Conservation (phyloP, 2,797 vertebrate species). For the Podargus strigoides region DNA sequence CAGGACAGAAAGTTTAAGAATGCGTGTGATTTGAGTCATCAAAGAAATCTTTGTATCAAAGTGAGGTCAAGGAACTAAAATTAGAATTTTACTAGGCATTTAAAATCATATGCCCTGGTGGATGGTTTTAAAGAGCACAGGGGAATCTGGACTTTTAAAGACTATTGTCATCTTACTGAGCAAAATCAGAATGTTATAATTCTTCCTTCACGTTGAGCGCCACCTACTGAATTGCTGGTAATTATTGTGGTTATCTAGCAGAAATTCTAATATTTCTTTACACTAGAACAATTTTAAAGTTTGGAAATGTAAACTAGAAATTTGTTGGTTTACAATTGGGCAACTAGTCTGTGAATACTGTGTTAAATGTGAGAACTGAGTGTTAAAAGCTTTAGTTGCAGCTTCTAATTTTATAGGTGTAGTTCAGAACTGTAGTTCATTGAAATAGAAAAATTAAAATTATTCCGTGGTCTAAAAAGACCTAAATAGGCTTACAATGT, state of each 20-base stretch:
- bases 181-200: not conserved
- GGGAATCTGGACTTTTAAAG: not conserved
- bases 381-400: not conserved
- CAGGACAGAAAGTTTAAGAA: not conserved
- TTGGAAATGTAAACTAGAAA: not conserved
- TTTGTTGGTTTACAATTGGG: not conserved
- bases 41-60: not conserved
- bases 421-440: not conserved
- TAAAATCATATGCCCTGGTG: not conserved
- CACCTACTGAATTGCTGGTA: not conserved
- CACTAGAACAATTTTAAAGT: not conserved
- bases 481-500: not conserved
- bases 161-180: not conserved
- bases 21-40: not conserved
- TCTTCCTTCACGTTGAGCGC: not conserved
- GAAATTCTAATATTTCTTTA: not conserved
- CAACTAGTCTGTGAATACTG: not conserved
- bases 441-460: not conserved
- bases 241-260: not conserved
- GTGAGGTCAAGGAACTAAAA: not conserved
- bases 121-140: not conserved
- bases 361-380: not conserved
- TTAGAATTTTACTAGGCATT: not conserved
- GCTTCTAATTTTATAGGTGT: not conserved
- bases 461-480: not conserved